Evolutionary conservation across 2,797 vertebrate species (phyloP), one percentile per base, ranked within the genome.

Genomic region (Characodon lateralis): DNA sequence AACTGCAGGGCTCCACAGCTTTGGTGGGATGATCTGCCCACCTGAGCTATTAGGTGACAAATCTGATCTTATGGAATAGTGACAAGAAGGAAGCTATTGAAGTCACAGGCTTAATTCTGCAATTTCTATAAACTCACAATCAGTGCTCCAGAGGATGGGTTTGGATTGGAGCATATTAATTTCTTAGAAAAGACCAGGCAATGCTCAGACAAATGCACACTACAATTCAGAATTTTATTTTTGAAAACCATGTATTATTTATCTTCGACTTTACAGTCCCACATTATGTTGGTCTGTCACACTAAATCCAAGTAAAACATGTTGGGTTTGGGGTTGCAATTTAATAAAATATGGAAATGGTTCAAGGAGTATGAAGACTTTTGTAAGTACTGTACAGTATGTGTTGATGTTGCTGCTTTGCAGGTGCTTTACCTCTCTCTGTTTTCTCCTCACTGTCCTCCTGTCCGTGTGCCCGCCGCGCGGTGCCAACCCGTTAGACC

Each of bases 401-500:
- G 28, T 73, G 14, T 63, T 71, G 20, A 13, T 9, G 35, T 8
- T 0, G 0, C 53, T 75, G 51, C 72, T 51, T 69, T 91, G 82
- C 71, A 41, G 86, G 88, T 91, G 90, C 93, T 94, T 95, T 95
- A 95, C 94, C 89, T 95, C 84, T 82, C 83, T 91, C 75, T 92
- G 87, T 91, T 84, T 93, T 92, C 74, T 89, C 78, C 85, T 86
- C 69, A 94, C 95, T 96, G 95, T 96, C 94, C 93, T 96, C 92
- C 94, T 96, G 92, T 96, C 95, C 84, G 95, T 96, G 89, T 96
- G 95, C 95, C 94, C 95, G 74, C 92, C 95, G 6, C 95, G 95
- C 94, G 95, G 93, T 85, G 87, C 94, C 91, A 92, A 95, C 91
- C 95, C 94, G 75, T 90, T 95, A 99, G 98, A 99, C 96, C 96